These are phyloP conservation scores for Dryobates pubescens DNA, from an alignment of 2,797 vertebrate genomes.

Conservation along the genomic window DNA sequence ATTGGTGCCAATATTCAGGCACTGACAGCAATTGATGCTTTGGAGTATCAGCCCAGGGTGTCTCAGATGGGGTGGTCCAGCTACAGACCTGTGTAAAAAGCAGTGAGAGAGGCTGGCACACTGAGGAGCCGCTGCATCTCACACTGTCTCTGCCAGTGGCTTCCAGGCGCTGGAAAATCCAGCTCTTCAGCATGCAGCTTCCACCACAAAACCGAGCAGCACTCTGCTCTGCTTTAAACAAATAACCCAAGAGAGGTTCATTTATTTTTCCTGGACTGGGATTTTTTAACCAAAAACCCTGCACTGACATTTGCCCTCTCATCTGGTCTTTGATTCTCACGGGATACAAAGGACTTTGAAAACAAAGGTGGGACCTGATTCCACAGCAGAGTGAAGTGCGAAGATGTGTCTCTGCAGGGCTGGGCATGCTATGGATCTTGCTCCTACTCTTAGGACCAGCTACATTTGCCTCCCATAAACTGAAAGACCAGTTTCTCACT, in stretches of 20 bases:
- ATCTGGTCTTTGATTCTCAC: background rate
- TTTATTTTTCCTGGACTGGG: conserved; percentile 50
- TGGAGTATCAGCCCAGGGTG: background rate
- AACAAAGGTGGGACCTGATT: background rate
- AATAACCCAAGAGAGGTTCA: conserved; percentile 20
- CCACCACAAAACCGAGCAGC: background rate
- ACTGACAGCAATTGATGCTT: background rate
- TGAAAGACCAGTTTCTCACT: background rate
- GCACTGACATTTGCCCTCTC: background rate
- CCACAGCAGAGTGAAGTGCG: background rate
- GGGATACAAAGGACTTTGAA: background rate
- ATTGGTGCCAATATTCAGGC: background rate
- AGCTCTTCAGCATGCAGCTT: conserved; percentile 17
- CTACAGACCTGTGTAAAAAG: background rate
- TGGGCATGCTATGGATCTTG: fast-evolving
- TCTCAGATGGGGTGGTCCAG: fast-evolving
- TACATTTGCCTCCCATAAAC: background rate
- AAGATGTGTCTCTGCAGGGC: background rate
- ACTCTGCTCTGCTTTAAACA: background rate
- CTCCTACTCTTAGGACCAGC: background rate
- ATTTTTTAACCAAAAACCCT: background rate
- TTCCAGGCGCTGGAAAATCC: conserved; percentile 35
- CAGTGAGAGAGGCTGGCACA: background rate
- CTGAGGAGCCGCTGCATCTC: background rate
- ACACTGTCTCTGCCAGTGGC: background rate